Evolutionary conservation across 1,140 invertebrate genomes (phyloP), one percentile per base, ranked within the genome.

Genomic region (Philopotamus ludificatus): DNA sequence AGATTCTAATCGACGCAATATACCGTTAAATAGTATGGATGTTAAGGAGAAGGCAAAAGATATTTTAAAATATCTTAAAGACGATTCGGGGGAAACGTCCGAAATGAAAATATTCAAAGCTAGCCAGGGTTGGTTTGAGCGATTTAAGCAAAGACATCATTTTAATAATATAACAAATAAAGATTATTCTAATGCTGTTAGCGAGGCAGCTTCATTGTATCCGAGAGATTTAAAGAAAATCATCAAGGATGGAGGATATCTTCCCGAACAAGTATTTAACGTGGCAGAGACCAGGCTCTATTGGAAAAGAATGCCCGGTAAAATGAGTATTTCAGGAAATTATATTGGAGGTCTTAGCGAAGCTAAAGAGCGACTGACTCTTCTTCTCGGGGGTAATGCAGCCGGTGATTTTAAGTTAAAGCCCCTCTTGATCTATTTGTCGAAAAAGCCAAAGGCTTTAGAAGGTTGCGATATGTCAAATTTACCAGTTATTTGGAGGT

Each of bases 351-450:
- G 74, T 44, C 74, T 73, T 68, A 79, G 77, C 70, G 66, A 67
- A 15, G 64, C 67, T 3, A 79, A 80, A 68, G 74, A 79, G 70
- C 55, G 74, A 21, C 20, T 76, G 1, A 77, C 74, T 39, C 62
- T 81, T 25, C 47, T 76, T n/a, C 64, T 79, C 26, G 71, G 73
- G 57, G 72, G 65, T 42, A 80, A 79, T 73, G 73, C 72, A 65
- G 72, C 62, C 63, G 74, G 77, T 15, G 71, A 76, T 71, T 73
- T 67, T 23, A 74, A 75, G 41, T 58, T 79, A 22, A 79, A 81
- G 70, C 74, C 73, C 34, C 62, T 80, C 39, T 55, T 77, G 12
- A 68, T 80, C 16, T 74, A 78, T 69, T 66, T 70, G 47, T 74
- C 72, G 20, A 60, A 74, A 66, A 74, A 73, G 70, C 74, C 73